Percentiles rank a stretch among this genome's conserved stretches.
Conservation (phyloP, 2,888 invertebrate genomes). For the Caenorhabditis macrosperma region DNA sequence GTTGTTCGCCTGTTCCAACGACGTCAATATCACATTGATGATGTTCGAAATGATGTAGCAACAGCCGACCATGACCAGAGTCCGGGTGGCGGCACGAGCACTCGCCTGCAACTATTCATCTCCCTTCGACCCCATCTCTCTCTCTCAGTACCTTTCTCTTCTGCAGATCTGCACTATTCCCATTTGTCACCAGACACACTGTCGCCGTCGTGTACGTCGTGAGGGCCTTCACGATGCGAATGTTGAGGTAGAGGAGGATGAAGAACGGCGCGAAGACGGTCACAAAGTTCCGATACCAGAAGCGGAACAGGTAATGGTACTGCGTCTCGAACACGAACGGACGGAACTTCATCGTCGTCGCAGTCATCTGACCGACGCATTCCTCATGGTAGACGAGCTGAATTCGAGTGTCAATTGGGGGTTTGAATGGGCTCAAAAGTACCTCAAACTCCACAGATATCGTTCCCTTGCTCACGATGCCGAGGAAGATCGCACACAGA, state of each 20-base stretch:
- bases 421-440: not conserved
- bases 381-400: constrained; percentile 65
- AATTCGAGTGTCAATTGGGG: not conserved
- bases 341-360: constrained; percentile 67
- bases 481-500: constrained; percentile 69
- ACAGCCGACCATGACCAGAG: constrained; percentile 77
- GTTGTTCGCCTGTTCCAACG: constrained; percentile 77
- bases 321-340: constrained; percentile 74
- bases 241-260: constrained; percentile 74
- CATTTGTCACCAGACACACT: constrained; percentile 45
- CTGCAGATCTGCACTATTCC: constrained; percentile 46
- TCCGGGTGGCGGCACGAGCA: constrained; percentile 76
- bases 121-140: not conserved
- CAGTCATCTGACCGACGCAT: constrained; percentile 72
- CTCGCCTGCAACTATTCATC: constrained; percentile 60
- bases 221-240: constrained; percentile 71
- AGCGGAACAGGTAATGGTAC: constrained; percentile 72
- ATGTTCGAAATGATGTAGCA: constrained; percentile 78
- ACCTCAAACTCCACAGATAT: constrained; percentile 77
- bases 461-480: constrained; percentile 73
- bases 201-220: constrained; percentile 55
- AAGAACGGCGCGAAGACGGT: constrained; percentile 79
- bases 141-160: constrained; percentile 40
- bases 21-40: constrained; percentile 75
- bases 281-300: constrained; percentile 78